Percentiles rank a stretch among this genome's conserved stretches.
phyloP scores from a whole-genome alignment of 2,888 invertebrate genomes.

The Cyaniris semiargus region DNA sequence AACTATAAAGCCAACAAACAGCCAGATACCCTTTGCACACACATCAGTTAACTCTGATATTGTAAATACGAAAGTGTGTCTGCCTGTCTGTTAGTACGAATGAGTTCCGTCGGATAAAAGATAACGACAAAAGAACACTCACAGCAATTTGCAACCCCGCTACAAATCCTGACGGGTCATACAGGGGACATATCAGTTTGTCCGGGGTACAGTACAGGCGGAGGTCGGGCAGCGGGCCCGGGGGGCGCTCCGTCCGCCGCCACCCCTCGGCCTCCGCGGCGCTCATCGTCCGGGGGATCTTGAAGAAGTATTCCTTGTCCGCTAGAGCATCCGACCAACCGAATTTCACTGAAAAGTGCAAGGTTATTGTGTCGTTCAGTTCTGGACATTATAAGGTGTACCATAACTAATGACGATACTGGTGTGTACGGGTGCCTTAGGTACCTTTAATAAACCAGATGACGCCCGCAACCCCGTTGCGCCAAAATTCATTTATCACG shows the following conservation, averaged over 20 bases:
- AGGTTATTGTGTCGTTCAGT: too few species aligned
- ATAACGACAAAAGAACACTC: slow-evolving; percentile 45
- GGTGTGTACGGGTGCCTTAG: too few species aligned
- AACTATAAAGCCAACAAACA: too few species aligned
- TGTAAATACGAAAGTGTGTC: too few species aligned
- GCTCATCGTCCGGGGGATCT: slow-evolving; percentile 64
- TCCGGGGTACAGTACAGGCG: slow-evolving; percentile 67
- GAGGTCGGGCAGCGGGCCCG: slow-evolving; percentile 63
- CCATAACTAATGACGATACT: too few species aligned
- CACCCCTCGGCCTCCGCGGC: slow-evolving; percentile 65
- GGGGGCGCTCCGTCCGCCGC: slow-evolving; percentile 59
- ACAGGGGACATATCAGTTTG: slow-evolving; percentile 65
- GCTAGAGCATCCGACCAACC: slow-evolving; percentile 71
- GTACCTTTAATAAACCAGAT: too few species aligned
- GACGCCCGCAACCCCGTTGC: too few species aligned
- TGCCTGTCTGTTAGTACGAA: too few species aligned
- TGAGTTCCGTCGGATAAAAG: not conserved
- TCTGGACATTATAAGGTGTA: too few species aligned
- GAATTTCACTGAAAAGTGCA: slow-evolving; percentile 59
- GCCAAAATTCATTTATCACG: too few species aligned
- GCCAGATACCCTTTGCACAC: too few species aligned
- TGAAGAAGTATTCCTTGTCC: slow-evolving; percentile 70
- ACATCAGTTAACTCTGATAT: too few species aligned
- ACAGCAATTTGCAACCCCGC: slow-evolving; percentile 72
- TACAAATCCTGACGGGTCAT: slow-evolving; percentile 67